Evolutionary conservation across 2,113 vertebrate species (phyloP), one percentile per base, ranked within the genome.

Genomic region (Trichechus manatus): DNA sequence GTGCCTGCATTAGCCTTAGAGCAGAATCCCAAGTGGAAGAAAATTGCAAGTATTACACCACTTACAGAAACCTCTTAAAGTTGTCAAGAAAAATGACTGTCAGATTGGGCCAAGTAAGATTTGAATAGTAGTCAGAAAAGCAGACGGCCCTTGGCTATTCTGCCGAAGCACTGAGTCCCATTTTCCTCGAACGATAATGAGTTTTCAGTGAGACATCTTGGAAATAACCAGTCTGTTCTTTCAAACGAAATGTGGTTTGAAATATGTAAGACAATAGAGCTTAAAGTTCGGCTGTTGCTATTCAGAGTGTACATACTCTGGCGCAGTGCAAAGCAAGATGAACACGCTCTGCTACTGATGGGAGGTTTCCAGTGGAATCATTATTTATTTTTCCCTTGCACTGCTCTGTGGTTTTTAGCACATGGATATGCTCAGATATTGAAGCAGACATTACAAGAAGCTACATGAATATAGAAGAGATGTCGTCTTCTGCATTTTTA

Each of bases 201-300:
- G 33, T 94, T 95, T 94, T 87, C 70, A 77, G 27, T 74, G 82
- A 96, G 78, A 88, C 74, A 68, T 72, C 64, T 95, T 87, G 79
- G 79, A 95, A 94, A 93, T 95, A 95, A 89, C 86, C 59, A 91
- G 50, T 84, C 47, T 94, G 14, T 97, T 97, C 75, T 91, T 91
- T 97, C 42, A 77, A 90, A 94, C 0, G 17, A 33, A 87, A 33
- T 80, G 47, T 87, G 74, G 59, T 75, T 94, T 95, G 83, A 94
- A 95, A 86, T 90, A 79, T 79, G 15, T 96, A 81, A 66, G 50
- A 91, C 59, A 93, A 17, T 94, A 61, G 74, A 87, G 75, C 53
- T 56, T 56, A 13, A 17, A 56, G 11, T 77, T 90, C 29, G 29
- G 36, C 50, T n/a, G 15, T 87, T 66, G 63, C 42, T 93, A 27